phyloP scores from a whole-genome alignment of 2,797 vertebrate genomes.

The Neoniphon sammara region DNA sequence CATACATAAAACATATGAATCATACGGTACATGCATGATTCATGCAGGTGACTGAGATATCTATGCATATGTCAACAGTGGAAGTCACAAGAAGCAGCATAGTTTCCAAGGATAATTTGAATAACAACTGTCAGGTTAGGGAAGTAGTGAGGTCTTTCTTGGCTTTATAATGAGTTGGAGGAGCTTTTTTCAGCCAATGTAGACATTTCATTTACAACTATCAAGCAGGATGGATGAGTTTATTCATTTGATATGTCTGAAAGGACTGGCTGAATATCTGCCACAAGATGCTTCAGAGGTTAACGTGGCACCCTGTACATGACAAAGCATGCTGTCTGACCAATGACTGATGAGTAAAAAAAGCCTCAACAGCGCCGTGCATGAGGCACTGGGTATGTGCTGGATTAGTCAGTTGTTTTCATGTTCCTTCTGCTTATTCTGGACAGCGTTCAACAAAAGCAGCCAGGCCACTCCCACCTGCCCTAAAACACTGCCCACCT shows the following conservation, averaged over 20 bases:
- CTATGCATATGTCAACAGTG: conserved; percentile 48
- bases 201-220: not conserved
- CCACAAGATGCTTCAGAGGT: not conserved
- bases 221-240: not conserved
- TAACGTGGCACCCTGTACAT: not conserved
- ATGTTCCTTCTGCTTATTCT: conserved; percentile 71
- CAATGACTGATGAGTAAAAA: conserved; percentile 48
- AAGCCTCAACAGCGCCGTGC: conserved; percentile 35
- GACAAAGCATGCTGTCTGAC: conserved; percentile 38
- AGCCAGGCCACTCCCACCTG: conserved; percentile 58
- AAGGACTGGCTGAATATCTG: too few species aligned
- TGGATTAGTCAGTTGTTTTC: conserved; percentile 75
- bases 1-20: conserved; percentile 22
- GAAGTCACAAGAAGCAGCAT: conserved; percentile 9
- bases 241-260: not conserved
- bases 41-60: conserved; percentile 31
- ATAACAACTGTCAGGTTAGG: not conserved
- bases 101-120: not conserved
- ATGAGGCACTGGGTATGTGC: conserved; percentile 41
- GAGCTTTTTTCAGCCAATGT: not conserved
- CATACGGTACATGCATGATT: conserved; percentile 19
- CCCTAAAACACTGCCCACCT: conserved; percentile 55
- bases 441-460: conserved; percentile 73
- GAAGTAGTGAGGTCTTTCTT: not conserved
- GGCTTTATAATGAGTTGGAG: not conserved